Evolutionary conservation across 37 sponge, comb jelly and placozoan species (phyloP).

Genomic region (Corticium candelabrum): DNA sequence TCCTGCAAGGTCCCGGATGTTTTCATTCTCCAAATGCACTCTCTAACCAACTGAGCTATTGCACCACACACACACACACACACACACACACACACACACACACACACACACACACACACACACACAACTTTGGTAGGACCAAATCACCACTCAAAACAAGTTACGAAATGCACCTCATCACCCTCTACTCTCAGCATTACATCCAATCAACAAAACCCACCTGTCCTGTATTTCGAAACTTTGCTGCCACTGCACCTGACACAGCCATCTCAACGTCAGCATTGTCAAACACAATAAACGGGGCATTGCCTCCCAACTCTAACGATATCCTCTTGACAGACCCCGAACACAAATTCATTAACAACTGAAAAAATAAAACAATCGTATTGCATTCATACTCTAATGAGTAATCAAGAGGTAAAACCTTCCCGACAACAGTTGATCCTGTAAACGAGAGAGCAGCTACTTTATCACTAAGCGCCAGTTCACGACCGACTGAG

Average conservation of each 20-base stretch:
- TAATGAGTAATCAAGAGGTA: constrained; percentile 16
- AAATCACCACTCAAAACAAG: too few species aligned
- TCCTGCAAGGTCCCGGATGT: too few species aligned
- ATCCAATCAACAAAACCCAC: constrained; percentile 22
- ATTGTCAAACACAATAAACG: constrained; percentile 85
- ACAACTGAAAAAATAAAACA: constrained; percentile 24
- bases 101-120: constrained; percentile 1
- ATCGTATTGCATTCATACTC: constrained; percentile 26
- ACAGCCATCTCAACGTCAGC: constrained; percentile 77
- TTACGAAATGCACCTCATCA: too few species aligned
- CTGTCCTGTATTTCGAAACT: constrained; percentile 89
- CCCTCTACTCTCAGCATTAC: too few species aligned
- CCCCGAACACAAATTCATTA: constrained; percentile 57
- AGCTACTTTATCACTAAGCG: constrained; percentile 32
- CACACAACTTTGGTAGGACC: neutral
- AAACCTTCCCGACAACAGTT: constrained; percentile 72
- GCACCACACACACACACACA: constrained; percentile 5
- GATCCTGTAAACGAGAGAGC: constrained; percentile 91
- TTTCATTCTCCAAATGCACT: too few species aligned
- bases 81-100: constrained; percentile 5
- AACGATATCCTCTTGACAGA: constrained; percentile 70
- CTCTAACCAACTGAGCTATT: too few species aligned
- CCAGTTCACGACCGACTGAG: constrained; percentile 37
- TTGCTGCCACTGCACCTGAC: constrained; percentile 47
- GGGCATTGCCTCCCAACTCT: constrained; percentile 96